Conservation (phyloP, 2,888 invertebrate species). For the Plebejus anna region DNA sequence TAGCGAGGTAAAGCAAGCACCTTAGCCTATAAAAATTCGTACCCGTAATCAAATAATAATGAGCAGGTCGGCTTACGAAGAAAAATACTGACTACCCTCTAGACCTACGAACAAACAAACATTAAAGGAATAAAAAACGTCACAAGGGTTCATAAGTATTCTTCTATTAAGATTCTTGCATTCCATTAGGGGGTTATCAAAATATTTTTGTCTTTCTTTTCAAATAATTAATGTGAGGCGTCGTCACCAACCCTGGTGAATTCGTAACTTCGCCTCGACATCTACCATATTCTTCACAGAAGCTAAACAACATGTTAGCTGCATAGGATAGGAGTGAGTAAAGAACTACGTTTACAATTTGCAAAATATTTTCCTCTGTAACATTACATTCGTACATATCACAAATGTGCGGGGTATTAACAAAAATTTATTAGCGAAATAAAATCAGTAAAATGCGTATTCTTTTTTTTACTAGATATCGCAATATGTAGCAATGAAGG, state of each 20-base stretch:
- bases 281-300: neutral
- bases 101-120: neutral
- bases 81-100: slow-evolving; percentile 3
- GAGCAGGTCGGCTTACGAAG: slow-evolving; percentile 28
- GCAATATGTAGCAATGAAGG: slow-evolving; percentile 63
- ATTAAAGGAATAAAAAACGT: slow-evolving; percentile 22
- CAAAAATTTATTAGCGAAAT: slow-evolving; percentile 15
- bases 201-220: neutral
- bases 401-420: slow-evolving; percentile 9
- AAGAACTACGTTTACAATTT: neutral
- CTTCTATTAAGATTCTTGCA: slow-evolving; percentile 19
- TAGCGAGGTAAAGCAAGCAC: slow-evolving; percentile 28
- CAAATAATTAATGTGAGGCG: neutral
- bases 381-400: neutral
- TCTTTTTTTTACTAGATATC: slow-evolving; percentile 63
- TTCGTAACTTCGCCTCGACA: neutral
- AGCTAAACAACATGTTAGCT: neutral
- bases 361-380: neutral
- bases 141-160: slow-evolving; percentile 11
- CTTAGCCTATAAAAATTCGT: slow-evolving; percentile 28
- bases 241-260: neutral
- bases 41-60: slow-evolving; percentile 37
- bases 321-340: neutral
- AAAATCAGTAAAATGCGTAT: slow-evolving; percentile 18
- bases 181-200: slow-evolving; percentile 1